These are phyloP conservation scores for Oceanites oceanicus DNA, from an alignment of 2,113 vertebrate genomes.

Conservation along the genomic window DNA sequence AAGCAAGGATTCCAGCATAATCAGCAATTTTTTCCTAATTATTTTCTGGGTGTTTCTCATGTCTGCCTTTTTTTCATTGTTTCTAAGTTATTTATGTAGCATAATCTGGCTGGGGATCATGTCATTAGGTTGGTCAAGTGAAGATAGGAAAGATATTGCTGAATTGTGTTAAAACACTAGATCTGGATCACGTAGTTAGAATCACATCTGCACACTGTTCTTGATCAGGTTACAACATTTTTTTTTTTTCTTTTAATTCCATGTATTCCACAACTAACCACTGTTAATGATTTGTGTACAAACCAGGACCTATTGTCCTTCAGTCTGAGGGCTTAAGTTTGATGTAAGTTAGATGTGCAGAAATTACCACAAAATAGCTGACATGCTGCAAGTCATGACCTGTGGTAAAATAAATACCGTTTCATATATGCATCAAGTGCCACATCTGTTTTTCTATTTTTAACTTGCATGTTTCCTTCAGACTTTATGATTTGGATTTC, in stretches of 20 bases:
- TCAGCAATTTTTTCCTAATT: slow-evolving; percentile 10
- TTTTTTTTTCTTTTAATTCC: background rate
- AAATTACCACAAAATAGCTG: background rate
- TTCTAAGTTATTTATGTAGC: background rate
- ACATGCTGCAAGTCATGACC: background rate
- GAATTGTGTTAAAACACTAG: slow-evolving; percentile 12
- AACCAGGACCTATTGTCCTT: background rate
- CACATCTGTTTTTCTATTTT: slow-evolving; percentile 27
- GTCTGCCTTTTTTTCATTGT: slow-evolving; percentile 13
- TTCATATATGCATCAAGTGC: slow-evolving; percentile 8
- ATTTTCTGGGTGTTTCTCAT: slow-evolving; percentile 22
- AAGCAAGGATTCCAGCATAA: slow-evolving; percentile 52
- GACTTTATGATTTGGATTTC: slow-evolving; percentile 72
- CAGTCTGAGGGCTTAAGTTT: background rate
- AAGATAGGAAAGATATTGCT: background rate
- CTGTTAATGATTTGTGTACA: background rate
- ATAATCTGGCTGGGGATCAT: background rate
- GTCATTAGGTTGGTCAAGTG: background rate
- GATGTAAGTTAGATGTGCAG: background rate
- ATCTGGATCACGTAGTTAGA: background rate
- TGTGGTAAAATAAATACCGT: background rate
- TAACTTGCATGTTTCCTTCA: slow-evolving; percentile 38
- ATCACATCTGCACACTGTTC: background rate
- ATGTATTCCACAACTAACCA: background rate
- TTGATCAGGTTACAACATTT: background rate